Conservation (phyloP, 2,113 vertebrate species). For the Benitochromis conjunctus region DNA sequence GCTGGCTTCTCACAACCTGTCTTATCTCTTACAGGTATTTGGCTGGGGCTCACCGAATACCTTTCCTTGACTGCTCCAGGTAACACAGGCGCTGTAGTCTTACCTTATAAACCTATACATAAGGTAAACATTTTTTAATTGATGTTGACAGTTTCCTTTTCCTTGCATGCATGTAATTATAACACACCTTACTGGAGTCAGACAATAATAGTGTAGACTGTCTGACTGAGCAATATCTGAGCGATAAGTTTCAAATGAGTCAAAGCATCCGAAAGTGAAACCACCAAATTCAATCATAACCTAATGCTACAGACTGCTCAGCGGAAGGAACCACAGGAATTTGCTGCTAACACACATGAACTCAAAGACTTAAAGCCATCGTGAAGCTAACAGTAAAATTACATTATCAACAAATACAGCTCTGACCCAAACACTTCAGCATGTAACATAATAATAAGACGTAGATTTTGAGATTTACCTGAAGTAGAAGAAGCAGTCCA, state of each 20-base stretch:
- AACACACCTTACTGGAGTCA: background rate
- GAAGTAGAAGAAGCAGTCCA: background rate
- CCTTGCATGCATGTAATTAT: background rate
- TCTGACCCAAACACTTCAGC: background rate
- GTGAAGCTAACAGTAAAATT: background rate
- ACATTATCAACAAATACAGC: accelerated
- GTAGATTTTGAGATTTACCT: background rate
- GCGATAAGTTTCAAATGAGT: background rate
- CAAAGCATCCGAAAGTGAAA: background rate
- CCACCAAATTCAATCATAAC: background rate
- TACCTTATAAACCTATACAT: background rate
- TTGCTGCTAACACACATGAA: background rate
- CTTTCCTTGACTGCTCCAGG: background rate
- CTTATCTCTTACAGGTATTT: background rate
- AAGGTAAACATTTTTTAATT: background rate
- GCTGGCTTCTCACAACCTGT: background rate
- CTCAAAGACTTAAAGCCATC: background rate
- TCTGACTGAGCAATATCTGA: background rate
- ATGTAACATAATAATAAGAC: background rate
- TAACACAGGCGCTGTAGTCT: background rate
- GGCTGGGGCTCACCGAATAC: background rate
- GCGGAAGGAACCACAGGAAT: background rate
- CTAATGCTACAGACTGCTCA: background rate
- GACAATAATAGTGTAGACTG: background rate
- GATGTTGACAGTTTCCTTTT: background rate